Evolutionary conservation across 2,113 vertebrate genomes (phyloP).

Genomic region (Uria aalge): DNA sequence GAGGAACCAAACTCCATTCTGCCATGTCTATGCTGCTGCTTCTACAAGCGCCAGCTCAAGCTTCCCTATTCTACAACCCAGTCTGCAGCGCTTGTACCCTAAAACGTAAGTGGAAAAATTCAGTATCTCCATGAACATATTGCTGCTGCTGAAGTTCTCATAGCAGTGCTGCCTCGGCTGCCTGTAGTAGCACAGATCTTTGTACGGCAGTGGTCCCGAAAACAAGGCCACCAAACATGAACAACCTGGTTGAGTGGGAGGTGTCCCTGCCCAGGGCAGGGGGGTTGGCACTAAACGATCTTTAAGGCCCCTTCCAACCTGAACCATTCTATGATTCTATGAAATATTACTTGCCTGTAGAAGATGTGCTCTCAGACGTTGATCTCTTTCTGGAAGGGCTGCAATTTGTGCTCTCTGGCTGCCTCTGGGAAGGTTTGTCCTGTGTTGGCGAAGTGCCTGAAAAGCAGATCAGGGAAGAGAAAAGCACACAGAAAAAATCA

Average conservation of each 20-base stretch:
- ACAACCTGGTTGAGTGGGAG: background rate
- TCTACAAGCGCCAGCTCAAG: background rate
- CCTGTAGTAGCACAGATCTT: background rate
- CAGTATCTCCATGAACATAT: background rate
- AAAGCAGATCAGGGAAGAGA: slow-evolving; percentile 1
- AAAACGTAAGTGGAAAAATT: background rate
- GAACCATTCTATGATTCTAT: background rate
- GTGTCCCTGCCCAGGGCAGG: background rate
- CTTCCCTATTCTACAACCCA: background rate
- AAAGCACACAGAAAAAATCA: background rate
- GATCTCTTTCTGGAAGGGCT: slow-evolving; percentile 78
- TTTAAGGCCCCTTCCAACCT: background rate
- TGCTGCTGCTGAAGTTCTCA: background rate
- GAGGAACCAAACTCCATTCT: background rate
- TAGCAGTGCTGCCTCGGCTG: background rate
- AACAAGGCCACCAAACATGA: background rate
- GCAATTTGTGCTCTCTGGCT: slow-evolving; percentile 69
- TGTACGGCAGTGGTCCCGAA: background rate
- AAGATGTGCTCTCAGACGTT: slow-evolving; percentile 74
- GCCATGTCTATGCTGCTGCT: background rate
- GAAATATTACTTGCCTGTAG: slow-evolving; percentile 67
- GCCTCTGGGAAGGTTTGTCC: slow-evolving; percentile 74
- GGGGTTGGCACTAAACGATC: background rate
- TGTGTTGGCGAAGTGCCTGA: slow-evolving; percentile 68
- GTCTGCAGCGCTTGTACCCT: background rate